Conservation (phyloP, 2,113 vertebrate species). For the Myiopsitta monachus region DNA sequence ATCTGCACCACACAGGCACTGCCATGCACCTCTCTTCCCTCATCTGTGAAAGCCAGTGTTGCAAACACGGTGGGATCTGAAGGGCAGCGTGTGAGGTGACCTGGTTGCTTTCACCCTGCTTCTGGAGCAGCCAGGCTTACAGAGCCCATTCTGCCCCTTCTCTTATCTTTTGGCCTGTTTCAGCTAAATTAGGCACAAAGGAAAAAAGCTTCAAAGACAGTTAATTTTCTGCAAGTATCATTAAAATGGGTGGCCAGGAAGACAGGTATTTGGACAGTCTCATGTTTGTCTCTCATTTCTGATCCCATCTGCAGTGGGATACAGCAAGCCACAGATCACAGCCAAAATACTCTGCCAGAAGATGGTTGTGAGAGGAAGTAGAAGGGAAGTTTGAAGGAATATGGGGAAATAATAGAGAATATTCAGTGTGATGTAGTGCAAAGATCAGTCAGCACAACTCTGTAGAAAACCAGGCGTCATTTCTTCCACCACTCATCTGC, state of each 20-base stretch:
- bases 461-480: background rate
- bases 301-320: background rate
- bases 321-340: background rate
- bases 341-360: background rate
- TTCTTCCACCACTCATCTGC: background rate
- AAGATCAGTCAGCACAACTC: background rate
- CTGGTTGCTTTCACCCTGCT: background rate
- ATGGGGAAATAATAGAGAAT: background rate
- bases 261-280: background rate
- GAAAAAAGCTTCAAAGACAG: background rate
- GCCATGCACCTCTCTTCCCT: background rate
- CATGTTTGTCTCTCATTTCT: background rate
- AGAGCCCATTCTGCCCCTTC: background rate
- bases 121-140: background rate
- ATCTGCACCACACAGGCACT: background rate
- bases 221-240: background rate
- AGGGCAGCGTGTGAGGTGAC: background rate
- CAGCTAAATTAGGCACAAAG: background rate
- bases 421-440: background rate
- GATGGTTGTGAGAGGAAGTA: background rate
- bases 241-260: background rate
- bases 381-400: background rate
- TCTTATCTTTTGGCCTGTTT: background rate
- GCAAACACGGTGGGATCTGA: background rate
- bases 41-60: background rate